phyloP scores from a whole-genome alignment of 2,797 vertebrate genomes.

The Chrysocyon brachyurus region DNA sequence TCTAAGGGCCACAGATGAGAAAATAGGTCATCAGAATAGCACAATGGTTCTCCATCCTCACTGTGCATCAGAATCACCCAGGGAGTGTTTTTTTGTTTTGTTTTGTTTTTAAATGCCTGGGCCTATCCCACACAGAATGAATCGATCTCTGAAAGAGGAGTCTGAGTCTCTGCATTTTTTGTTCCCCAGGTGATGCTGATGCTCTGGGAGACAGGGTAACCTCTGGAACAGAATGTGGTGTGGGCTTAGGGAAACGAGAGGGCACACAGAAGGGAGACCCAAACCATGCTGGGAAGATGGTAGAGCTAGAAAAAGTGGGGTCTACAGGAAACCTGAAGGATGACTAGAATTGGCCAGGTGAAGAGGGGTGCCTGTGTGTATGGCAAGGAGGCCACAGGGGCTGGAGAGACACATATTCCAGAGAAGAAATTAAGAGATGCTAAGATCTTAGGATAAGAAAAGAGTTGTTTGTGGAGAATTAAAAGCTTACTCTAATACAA shows the following conservation, averaged over 20 bases:
- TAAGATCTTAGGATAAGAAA: background rate
- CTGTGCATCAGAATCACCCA: background rate
- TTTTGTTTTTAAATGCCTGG: background rate
- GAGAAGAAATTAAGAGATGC: background rate
- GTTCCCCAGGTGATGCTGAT: background rate
- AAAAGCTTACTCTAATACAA: background rate
- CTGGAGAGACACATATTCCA: background rate
- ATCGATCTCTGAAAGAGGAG: background rate
- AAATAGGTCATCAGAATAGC: background rate
- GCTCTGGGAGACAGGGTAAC: background rate
- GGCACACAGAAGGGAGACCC: background rate
- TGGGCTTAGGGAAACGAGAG: background rate
- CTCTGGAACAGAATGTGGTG: background rate
- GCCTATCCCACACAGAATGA: background rate
- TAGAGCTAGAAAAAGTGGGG: background rate
- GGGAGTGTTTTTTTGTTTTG: background rate
- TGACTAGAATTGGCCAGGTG: background rate
- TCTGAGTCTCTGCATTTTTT: background rate
- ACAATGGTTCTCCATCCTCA: background rate
- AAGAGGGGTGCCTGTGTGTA: background rate
- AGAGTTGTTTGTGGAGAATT: background rate
- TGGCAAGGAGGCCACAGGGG: rapidly evolving
- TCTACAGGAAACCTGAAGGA: background rate
- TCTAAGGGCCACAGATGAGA: background rate
- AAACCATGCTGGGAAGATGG: background rate